A percentile compares a stretch with the other conserved stretches of the same genome.
Conservation (phyloP, 2,113 vertebrate genomes). For the Cheirogaleus medius region DNA sequence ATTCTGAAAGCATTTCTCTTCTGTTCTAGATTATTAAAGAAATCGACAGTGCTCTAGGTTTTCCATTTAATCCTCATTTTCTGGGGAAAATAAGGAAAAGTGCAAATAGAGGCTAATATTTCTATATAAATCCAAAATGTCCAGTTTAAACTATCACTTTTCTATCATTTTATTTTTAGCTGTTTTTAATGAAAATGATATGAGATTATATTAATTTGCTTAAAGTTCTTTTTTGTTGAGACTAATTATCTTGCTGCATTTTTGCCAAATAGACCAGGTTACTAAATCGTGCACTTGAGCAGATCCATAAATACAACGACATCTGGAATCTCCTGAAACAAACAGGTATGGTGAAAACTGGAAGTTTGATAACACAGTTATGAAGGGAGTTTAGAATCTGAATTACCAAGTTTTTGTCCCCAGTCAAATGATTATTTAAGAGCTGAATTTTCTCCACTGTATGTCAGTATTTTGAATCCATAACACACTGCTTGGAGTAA, state of each 20-base stretch:
- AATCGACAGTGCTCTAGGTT: slow-evolving; percentile 20
- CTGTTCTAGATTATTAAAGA: slow-evolving; percentile 31
- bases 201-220: slow-evolving; percentile 44
- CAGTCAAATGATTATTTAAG: slow-evolving; percentile 6
- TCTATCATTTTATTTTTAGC: slow-evolving; percentile 11
- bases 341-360: slow-evolving; percentile 86
- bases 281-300: slow-evolving; percentile 87
- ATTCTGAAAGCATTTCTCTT: slow-evolving; percentile 37
- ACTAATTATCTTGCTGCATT: slow-evolving; percentile 54
- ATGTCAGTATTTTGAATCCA: slow-evolving; percentile 38
- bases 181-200: slow-evolving; percentile 53
- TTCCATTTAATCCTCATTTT: slow-evolving; percentile 28
- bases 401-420: slow-evolving; percentile 22
- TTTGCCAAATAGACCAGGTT: slow-evolving; percentile 83
- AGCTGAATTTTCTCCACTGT: neutral
- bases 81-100: neutral
- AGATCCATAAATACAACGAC: slow-evolving; percentile 89
- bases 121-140: slow-evolving; percentile 13
- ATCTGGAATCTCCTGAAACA: slow-evolving; percentile 91
- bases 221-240: slow-evolving; percentile 32
- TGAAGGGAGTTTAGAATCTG: neutral
- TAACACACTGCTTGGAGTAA: slow-evolving; percentile 2
- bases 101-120: slow-evolving; percentile 24
- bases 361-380: neutral
- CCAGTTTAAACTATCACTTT: neutral